These are phyloP conservation scores for Phoxinus dragarum DNA, from an alignment of 2,797 vertebrate species.

Conservation along the genomic window DNA sequence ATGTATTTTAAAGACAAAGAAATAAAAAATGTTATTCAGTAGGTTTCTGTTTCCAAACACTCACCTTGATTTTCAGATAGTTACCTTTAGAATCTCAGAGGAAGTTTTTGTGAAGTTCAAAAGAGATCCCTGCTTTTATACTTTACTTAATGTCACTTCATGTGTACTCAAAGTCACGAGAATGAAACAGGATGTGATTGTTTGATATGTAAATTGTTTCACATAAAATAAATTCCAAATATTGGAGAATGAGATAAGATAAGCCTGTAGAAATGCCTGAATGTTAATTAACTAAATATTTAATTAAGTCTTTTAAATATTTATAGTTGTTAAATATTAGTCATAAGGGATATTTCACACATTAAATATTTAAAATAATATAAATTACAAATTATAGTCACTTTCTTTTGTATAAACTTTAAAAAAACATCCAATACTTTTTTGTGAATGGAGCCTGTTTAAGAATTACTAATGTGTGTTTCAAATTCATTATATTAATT, in stretches of 20 bases:
- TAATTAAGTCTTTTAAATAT: too few species aligned
- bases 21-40: neutral
- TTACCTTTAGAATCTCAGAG: neutral
- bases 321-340: too few species aligned
- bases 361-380: too few species aligned
- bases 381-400: too few species aligned
- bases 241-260: neutral
- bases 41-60: neutral
- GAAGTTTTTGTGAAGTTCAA: neutral
- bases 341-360: too few species aligned
- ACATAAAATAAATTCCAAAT: neutral
- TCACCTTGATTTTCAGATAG: neutral
- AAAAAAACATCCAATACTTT: too few species aligned
- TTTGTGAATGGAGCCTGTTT: too few species aligned
- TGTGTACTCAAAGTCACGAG: neutral
- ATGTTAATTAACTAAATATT: neutral
- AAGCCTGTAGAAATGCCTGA: neutral
- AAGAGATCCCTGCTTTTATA: neutral
- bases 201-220: neutral
- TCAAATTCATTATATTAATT: too few species aligned
- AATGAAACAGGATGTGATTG: too few species aligned
- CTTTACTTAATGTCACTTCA: neutral
- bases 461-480: too few species aligned
- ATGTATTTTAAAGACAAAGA: neutral
- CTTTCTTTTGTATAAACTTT: too few species aligned